Conservation (phyloP, 2,888 invertebrate genomes). For the Hermodice carunculata region DNA sequence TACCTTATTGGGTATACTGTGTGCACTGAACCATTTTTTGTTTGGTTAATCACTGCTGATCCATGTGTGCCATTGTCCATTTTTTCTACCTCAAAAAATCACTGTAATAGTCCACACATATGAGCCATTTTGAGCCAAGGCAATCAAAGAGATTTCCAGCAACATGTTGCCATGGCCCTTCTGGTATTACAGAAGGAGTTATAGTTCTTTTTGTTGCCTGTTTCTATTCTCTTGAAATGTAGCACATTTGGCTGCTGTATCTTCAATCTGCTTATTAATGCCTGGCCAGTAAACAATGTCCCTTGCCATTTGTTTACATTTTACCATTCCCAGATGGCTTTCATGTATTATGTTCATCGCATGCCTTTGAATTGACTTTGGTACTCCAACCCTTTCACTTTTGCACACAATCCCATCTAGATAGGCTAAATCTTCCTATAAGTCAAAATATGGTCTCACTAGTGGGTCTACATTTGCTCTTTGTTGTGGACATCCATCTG, state of each 20-base stretch:
- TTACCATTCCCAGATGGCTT: constrained; percentile 23
- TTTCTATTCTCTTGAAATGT: constrained; percentile 6
- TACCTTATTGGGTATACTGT: constrained; percentile 22
- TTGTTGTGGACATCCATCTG: constrained; percentile 13
- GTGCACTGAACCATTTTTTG: constrained; percentile 22
- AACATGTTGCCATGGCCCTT: constrained; percentile 23
- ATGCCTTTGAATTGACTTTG: not conserved
- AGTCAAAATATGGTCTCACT: constrained; percentile 12
- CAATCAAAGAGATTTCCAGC: constrained; percentile 29
- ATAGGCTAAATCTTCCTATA: not conserved
- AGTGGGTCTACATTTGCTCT: not conserved
- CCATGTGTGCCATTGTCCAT: not conserved
- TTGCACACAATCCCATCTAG: constrained; percentile 20
- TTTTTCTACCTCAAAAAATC: constrained; percentile 24
- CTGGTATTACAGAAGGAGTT: constrained; percentile 11
- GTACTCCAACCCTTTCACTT: constrained; percentile 13
- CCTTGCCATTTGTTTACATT: constrained; percentile 20
- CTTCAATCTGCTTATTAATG: constrained; percentile 12
- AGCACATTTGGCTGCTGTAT: too few species aligned
- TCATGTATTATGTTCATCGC: constrained; percentile 18
- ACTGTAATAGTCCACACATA: constrained; percentile 24
- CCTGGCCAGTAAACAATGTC: constrained; percentile 15
- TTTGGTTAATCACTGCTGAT: constrained; percentile 10
- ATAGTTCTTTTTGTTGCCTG: not conserved
- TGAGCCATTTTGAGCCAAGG: constrained; percentile 15